Evolutionary conservation across 2,113 vertebrate genomes (phyloP).

Genomic region (Ailuropoda melanoleuca): DNA sequence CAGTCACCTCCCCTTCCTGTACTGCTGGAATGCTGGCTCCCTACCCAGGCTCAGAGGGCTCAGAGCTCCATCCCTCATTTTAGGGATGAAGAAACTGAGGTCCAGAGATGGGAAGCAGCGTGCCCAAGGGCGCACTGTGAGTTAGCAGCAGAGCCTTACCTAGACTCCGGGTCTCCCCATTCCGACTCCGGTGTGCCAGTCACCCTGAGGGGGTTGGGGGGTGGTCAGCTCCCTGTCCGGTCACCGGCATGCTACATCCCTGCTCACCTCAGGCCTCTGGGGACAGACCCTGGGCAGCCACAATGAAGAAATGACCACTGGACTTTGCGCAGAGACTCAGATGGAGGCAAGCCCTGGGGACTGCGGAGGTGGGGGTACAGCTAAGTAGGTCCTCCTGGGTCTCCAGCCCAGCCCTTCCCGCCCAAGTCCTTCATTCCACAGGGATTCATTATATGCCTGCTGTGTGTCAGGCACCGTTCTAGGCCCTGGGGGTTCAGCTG

Average conservation of each 20-base stretch:
- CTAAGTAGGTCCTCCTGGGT: not conserved
- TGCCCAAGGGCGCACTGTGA: not conserved
- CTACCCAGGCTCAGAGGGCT: not conserved
- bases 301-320: not conserved
- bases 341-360: not conserved
- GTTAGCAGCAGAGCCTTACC: not conserved
- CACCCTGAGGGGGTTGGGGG: not conserved
- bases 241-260: not conserved
- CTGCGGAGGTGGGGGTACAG: not conserved
- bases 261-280: not conserved
- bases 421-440: not conserved
- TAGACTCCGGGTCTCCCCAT: not conserved
- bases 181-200: not conserved
- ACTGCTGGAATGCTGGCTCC: not conserved
- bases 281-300: not conserved
- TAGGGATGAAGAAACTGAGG: not conserved
- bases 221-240: too few relatives aligned
- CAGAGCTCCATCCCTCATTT: not conserved
- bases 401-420: not conserved
- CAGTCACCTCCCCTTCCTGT: conserved; percentile 7
- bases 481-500: not conserved
- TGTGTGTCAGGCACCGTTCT: not conserved
- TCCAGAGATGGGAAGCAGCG: conserved; percentile 26
- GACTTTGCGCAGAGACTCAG: not conserved
- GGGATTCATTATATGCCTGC: not conserved